A percentile compares a stretch with the other conserved stretches of the same genome.
Evolutionary conservation across 1,140 invertebrate species (phyloP).

Genomic region (Brachionus koreanus): DNA sequence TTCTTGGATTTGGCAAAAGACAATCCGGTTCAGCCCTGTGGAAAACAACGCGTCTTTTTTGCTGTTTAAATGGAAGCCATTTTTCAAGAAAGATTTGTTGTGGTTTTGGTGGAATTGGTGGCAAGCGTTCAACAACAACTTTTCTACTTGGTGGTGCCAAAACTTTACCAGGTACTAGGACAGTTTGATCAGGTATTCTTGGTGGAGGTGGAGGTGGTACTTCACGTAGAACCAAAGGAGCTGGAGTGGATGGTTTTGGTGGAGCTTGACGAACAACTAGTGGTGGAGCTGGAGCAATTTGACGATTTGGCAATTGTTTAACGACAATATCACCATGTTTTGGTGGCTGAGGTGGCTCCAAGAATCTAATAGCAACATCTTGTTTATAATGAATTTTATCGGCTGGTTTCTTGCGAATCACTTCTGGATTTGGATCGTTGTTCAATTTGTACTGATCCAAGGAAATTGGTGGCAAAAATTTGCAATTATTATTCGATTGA

Average conservation of each 20-base stretch:
- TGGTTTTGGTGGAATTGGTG: conserved; percentile 42
- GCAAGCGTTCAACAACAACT: conserved; percentile 43
- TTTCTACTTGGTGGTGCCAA: conserved; percentile 35
- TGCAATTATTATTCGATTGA: not conserved
- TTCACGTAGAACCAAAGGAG: conserved; percentile 42
- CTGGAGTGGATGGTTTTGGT: conserved; percentile 27
- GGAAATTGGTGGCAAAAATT: conserved; percentile 31
- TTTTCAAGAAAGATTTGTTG: conserved; percentile 27
- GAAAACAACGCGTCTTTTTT: conserved; percentile 39
- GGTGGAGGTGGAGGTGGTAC: conserved; percentile 43
- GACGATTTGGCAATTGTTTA: conserved; percentile 20
- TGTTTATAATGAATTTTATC: conserved; percentile 27
- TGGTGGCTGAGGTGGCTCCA: conserved; percentile 43
- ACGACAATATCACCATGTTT: conserved; percentile 33
- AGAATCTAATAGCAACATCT: conserved; percentile 30
- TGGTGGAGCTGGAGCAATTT: conserved; percentile 43
- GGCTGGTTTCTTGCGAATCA: not conserved
- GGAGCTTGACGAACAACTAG: conserved; percentile 40
- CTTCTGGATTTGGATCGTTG: conserved; percentile 45
- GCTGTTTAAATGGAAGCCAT: conserved; percentile 43
- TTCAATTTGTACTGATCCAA: conserved; percentile 42
- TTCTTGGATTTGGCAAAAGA: conserved; percentile 9
- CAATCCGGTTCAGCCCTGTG: not conserved
- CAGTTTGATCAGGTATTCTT: not conserved
- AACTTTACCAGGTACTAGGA: conserved; percentile 16